phyloP scores from a whole-genome alignment of 1,140 invertebrate genomes.

The Anthonomus grandis region DNA sequence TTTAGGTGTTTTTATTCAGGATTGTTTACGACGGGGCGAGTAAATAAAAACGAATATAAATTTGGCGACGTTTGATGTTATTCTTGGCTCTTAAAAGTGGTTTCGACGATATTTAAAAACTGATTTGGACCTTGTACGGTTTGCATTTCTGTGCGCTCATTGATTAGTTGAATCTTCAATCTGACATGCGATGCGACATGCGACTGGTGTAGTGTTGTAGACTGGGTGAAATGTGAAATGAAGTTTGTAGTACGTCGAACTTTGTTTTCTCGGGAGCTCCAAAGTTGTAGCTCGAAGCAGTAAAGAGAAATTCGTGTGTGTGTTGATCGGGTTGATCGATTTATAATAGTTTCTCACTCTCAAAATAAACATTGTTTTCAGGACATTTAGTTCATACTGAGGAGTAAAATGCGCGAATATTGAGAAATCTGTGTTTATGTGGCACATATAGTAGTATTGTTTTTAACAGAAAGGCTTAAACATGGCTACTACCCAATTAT shows the following conservation, averaged over 20 bases:
- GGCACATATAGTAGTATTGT: constrained; percentile 38
- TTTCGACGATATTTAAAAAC: not conserved
- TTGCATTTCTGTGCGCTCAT: constrained; percentile 6
- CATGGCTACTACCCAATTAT: constrained; percentile 41
- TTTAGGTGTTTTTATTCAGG: too few species aligned
- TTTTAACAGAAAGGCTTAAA: constrained; percentile 40
- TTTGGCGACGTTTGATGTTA: too few species aligned
- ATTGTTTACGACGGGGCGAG: too few species aligned
- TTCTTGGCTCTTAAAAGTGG: too few species aligned
- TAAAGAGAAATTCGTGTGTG: constrained; percentile 29
- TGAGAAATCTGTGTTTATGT: constrained; percentile 32
- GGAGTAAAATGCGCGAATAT: constrained; percentile 5
- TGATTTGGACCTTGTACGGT: not conserved
- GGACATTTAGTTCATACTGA: not conserved
- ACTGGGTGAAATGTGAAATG: constrained; percentile 28
- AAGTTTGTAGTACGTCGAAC: constrained; percentile 33
- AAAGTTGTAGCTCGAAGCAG: constrained; percentile 15
- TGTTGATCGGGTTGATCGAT: too few species aligned
- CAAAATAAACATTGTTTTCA: not conserved
- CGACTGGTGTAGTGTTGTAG: constrained; percentile 21
- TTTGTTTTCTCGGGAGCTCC: constrained; percentile 24
- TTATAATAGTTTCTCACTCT: too few species aligned
- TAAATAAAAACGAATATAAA: too few species aligned
- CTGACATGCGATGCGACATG: too few species aligned
- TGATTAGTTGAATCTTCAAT: constrained; percentile 17